Conservation (phyloP, 2,797 vertebrate genomes). For the Urosaurus nigricauda region DNA sequence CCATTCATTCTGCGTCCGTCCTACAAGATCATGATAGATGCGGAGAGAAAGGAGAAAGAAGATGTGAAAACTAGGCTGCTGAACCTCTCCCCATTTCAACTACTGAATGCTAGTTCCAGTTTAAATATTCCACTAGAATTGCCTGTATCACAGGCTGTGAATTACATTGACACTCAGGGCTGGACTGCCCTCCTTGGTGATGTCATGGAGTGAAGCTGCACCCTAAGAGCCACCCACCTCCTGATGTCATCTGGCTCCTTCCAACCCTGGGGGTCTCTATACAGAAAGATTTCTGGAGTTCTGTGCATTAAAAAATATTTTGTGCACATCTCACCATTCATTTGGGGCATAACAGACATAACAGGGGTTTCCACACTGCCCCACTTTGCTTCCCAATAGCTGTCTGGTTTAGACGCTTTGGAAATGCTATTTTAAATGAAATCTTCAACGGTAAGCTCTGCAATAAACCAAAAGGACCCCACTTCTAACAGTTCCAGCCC, state of each 20-base stretch:
- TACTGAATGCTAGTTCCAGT: not conserved
- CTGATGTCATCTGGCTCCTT: not conserved
- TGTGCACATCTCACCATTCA: not conserved
- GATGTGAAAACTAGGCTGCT: not conserved
- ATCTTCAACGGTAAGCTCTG: not conserved
- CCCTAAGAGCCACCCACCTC: not conserved
- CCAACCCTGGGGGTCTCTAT: not conserved
- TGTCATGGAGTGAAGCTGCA: not conserved
- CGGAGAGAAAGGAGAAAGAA: not conserved
- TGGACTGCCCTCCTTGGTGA: not conserved
- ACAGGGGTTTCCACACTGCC: not conserved
- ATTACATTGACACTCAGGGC: not conserved
- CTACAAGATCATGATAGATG: not conserved
- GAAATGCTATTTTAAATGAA: slow-evolving; percentile 5
- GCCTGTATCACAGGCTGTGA: not conserved
- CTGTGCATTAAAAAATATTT: not conserved
- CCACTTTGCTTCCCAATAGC: no score
- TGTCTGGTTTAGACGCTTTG: not conserved
- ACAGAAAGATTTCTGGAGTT: not conserved
- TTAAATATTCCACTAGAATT: not conserved
- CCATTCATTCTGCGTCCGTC: not conserved
- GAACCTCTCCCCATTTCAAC: not conserved
- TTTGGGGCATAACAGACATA: not conserved
- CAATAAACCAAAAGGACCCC: not conserved
- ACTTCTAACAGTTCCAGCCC: not conserved